phyloP scores from a whole-genome alignment of 2,888 invertebrate species.

The Rhingia rostrata region DNA sequence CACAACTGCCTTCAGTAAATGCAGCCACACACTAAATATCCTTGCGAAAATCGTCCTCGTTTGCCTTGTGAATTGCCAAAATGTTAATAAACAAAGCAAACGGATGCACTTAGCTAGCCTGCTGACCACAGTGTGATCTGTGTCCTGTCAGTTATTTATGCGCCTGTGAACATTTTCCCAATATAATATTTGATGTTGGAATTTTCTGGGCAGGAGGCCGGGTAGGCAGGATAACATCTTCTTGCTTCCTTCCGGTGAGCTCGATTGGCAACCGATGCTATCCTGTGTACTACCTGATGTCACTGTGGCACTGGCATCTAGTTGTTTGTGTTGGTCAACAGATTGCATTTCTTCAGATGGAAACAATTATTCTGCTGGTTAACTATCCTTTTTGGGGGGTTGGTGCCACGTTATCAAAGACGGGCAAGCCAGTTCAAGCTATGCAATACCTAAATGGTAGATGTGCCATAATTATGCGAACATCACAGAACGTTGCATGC shows the following conservation, averaged over 20 bases:
- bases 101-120: conserved; percentile 46
- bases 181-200: conserved; percentile 30
- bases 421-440: background rate
- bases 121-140: conserved; percentile 40
- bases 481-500: background rate
- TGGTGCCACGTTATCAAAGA: background rate
- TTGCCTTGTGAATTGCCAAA: conserved; percentile 42
- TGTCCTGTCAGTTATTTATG: conserved; percentile 46
- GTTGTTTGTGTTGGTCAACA: conserved; percentile 29
- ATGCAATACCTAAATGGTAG: background rate
- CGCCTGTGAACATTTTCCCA: conserved; percentile 11
- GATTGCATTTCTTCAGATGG: conserved; percentile 47
- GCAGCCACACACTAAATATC: background rate
- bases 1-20: background rate
- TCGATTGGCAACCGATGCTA: conserved; percentile 25
- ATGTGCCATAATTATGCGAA: conserved; percentile 1
- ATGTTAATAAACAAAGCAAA: conserved; percentile 56
- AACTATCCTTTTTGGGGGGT: conserved; percentile 5
- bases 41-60: background rate
- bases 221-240: conserved; percentile 11
- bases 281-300: conserved; percentile 36
- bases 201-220: background rate
- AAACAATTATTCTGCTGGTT: conserved; percentile 57
- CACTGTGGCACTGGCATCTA: conserved; percentile 11
- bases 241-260: conserved; percentile 30